phyloP scores from a whole-genome alignment of 2,113 vertebrate genomes.

The Mesocricetus auratus region DNA sequence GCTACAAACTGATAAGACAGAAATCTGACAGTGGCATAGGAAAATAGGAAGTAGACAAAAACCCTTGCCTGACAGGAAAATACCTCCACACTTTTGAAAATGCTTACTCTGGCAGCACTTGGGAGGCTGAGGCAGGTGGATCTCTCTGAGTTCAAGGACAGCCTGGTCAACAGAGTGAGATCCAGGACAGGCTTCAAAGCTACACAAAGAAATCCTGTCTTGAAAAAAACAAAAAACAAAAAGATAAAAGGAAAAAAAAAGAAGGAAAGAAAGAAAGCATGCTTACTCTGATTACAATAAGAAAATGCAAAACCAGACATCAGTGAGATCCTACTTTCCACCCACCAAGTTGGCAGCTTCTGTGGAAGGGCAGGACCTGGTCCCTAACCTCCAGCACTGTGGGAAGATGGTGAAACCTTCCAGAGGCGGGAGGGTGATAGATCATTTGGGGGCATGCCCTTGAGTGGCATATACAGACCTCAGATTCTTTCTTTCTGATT shows the following conservation, averaged over 20 bases:
- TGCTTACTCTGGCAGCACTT: neutral
- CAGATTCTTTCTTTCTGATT: too few relatives aligned
- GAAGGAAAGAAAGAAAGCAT: neutral
- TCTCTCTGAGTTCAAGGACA: too few relatives aligned
- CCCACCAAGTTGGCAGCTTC: neutral
- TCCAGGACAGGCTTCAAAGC: too few relatives aligned
- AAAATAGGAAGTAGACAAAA: neutral
- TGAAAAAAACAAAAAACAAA: neutral
- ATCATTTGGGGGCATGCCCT: neutral
- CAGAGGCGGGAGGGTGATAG: neutral
- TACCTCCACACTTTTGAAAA: conserved; percentile 8
- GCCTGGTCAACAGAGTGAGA: too few relatives aligned
- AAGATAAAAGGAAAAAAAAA: neutral
- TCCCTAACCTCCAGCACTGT: neutral
- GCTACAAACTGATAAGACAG: neutral
- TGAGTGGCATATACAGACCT: too few relatives aligned
- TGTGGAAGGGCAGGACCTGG: too few relatives aligned
- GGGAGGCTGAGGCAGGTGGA: too few relatives aligned
- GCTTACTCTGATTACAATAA: neutral
- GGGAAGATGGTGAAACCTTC: neutral
- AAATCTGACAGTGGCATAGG: neutral
- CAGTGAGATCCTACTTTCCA: neutral
- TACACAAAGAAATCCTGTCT: too few relatives aligned
- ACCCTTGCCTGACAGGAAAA: neutral
- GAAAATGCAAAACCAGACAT: neutral